These are phyloP conservation scores for Pardalotus punctatus DNA, from an alignment of 2,113 vertebrate genomes.

Conservation along the genomic window DNA sequence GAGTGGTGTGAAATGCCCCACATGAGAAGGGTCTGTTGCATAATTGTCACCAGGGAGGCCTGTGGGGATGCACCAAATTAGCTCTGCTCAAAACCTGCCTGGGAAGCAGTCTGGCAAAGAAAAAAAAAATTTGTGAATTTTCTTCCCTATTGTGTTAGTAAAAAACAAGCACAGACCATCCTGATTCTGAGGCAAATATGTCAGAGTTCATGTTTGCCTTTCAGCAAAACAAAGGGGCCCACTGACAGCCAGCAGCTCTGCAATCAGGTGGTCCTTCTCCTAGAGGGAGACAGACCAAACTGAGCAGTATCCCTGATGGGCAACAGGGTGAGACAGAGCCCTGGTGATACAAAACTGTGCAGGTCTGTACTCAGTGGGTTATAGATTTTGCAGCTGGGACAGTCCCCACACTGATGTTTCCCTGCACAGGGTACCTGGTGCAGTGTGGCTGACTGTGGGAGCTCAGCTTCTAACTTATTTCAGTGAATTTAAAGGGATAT, in stretches of 20 bases:
- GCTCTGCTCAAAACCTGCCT: background rate
- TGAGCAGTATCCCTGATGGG: background rate
- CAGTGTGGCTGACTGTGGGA: background rate
- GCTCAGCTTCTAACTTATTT: background rate
- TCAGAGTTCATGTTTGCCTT: background rate
- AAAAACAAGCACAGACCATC: background rate
- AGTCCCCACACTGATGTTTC: background rate
- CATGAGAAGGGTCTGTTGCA: background rate
- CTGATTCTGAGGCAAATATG: background rate
- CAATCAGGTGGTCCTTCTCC: background rate
- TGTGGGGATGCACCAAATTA: background rate
- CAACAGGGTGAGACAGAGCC: background rate
- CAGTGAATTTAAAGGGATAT: background rate
- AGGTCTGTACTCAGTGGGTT: background rate
- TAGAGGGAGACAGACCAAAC: background rate
- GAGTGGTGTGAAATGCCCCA: background rate
- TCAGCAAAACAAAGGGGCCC: background rate
- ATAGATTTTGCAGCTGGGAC: background rate
- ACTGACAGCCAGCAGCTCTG: background rate
- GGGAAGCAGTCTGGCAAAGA: background rate
- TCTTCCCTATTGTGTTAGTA: background rate
- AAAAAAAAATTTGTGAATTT: background rate
- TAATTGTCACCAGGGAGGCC: background rate
- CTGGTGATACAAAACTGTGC: rapidly evolving
- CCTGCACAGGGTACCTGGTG: background rate